Evolutionary conservation across 2,888 invertebrate species (phyloP), one percentile per base, ranked within the genome.

Genomic region (Clistopyga incitator): DNA sequence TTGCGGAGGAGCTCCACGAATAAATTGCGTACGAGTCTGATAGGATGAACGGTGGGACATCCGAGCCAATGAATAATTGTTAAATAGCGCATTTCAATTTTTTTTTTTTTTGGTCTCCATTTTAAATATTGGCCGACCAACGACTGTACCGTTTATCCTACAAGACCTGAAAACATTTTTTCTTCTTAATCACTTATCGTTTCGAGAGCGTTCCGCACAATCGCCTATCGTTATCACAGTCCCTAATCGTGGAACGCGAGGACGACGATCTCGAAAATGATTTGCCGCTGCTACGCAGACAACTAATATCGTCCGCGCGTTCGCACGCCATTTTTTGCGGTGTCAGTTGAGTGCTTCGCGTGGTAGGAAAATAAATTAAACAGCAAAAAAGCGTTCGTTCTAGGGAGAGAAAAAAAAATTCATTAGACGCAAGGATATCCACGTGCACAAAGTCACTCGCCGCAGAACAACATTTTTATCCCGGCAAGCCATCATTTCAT

Each of bases 171-270:
- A 2, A 56, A 25, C 18, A 1, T 34, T 52, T 71, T 61, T 6
- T 38, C 50, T 13, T 34, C 0, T 45, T 18, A 56, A n/a, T 70
- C n/a, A 29, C 10, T 38, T 8, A 38, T 18, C 29, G 11, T 76
- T 80, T 38, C 74, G 61, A 68, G 59, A 25, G 68, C 50, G n/a
- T 72, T 56, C 52, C 38, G 20, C 20, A 23, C 45, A 64, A 45
- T 15, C 68, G 56, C 83, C 74, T 85, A 78, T 85, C 86, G 81
- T 83, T 88, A 87, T 87, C 86, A 86, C 86, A 84, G 87, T 84
- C 78, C 74, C 64, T 54, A 34, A 77, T 77, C 29, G 72, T 25
- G 59, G 47, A 65, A 72, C 52, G 65, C 23, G 68, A 54, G 45
- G 42, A 76, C 59, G 15, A 20, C 50, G 56, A 61, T 34, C 29